Conservation (phyloP, 2,113 vertebrate species). For the Anguilla rostrata region DNA sequence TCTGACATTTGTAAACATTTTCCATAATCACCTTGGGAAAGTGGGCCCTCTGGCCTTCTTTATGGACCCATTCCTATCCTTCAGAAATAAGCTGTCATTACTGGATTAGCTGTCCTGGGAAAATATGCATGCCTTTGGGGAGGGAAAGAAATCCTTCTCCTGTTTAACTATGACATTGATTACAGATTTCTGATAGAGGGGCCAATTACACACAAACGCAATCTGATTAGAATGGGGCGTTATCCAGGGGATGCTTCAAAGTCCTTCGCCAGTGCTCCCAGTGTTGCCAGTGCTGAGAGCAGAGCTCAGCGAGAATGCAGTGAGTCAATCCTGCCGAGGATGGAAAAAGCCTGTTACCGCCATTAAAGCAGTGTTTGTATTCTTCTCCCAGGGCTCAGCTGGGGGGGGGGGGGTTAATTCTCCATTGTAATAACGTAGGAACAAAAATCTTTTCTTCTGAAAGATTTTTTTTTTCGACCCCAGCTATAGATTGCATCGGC, state of each 20-base stretch:
- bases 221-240: constrained; percentile 67
- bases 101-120: constrained; percentile 6
- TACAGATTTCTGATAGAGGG: constrained; percentile 62
- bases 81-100: constrained; percentile 14
- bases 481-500: not conserved
- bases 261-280: constrained; percentile 47
- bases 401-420: not conserved
- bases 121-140: constrained; percentile 31
- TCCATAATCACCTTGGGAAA: too few species aligned
- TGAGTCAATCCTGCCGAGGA: constrained; percentile 32
- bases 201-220: constrained; percentile 53
- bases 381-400: not conserved
- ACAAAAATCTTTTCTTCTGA: not conserved
- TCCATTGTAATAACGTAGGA: too few species aligned
- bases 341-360: constrained; percentile 26
- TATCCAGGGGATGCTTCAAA: constrained; percentile 52
- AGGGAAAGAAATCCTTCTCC: constrained; percentile 58
- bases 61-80: not conserved
- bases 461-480: not conserved
- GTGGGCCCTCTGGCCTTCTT: too few species aligned
- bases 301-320: constrained; percentile 44
- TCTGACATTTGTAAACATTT: too few species aligned
- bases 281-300: constrained; percentile 34
- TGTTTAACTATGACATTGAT: constrained; percentile 61
- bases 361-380: constrained; percentile 27